phyloP scores from a whole-genome alignment of 2,113 vertebrate genomes.

The Trochalopteron elliotii region DNA sequence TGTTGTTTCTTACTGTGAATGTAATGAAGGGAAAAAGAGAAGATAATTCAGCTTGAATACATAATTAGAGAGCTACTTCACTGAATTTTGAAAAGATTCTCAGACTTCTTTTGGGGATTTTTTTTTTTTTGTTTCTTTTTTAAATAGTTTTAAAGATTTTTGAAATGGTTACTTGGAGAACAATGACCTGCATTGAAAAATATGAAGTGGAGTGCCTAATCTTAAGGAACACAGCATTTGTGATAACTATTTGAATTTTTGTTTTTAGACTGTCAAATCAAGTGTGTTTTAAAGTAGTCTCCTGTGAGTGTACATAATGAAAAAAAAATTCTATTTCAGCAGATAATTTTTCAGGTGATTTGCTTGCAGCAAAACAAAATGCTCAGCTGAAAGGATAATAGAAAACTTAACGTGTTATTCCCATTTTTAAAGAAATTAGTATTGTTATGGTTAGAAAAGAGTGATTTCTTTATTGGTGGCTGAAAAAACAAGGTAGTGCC shows the following conservation, averaged over 20 bases:
- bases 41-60: slow-evolving; percentile 2
- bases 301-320: slow-evolving; percentile 3
- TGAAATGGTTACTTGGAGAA: slow-evolving; percentile 18
- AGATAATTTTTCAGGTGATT: slow-evolving; percentile 66
- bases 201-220: background rate
- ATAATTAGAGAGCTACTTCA: slow-evolving; percentile 45
- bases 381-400: slow-evolving; percentile 37
- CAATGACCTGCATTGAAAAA: slow-evolving; percentile 32
- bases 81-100: slow-evolving; percentile 29
- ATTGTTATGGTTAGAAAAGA: background rate
- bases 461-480: slow-evolving; percentile 1
- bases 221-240: slow-evolving; percentile 18
- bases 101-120: background rate
- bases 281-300: slow-evolving; percentile 38
- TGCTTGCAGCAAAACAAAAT: slow-evolving; percentile 61
- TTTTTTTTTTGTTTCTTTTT: background rate
- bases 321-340: slow-evolving; percentile 48
- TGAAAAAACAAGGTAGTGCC: background rate
- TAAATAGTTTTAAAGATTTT: background rate
- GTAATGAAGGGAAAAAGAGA: slow-evolving; percentile 23
- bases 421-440: background rate
- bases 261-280: slow-evolving; percentile 47
- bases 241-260: slow-evolving; percentile 45
- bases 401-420: background rate
- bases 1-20: background rate